Conservation (phyloP, 2,888 invertebrate species). For the Trilocha varians region DNA sequence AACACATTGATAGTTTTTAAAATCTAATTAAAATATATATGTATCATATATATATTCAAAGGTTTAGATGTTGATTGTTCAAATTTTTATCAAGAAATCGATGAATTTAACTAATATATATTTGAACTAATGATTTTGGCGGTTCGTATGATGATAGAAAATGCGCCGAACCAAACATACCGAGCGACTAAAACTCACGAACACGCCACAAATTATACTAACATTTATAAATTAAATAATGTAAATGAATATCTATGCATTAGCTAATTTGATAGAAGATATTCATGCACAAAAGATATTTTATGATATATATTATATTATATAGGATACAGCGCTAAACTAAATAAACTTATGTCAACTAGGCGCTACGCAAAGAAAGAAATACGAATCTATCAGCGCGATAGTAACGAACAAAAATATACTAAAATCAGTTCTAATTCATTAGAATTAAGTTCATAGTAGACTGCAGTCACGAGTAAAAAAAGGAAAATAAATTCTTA, state of each 20-base stretch:
- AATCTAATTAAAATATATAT: constrained; percentile 1
- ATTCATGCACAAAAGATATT: not conserved
- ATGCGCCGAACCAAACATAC: constrained; percentile 24
- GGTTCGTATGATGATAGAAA: not conserved
- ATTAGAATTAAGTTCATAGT: constrained; percentile 13
- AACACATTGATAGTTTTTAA: constrained; percentile 40
- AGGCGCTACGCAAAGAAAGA: not conserved
- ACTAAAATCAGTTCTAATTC: constrained; percentile 13
- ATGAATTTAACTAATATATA: constrained; percentile 47
- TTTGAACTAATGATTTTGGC: constrained; percentile 42
- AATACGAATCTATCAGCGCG: constrained; percentile 10
- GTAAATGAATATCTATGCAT: constrained; percentile 43
- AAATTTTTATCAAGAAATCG: constrained; percentile 31
- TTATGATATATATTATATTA: not conserved
- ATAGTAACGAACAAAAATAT: constrained; percentile 15
- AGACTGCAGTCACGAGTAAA: not conserved
- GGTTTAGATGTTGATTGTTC: constrained; percentile 13
- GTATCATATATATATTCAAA: not conserved
- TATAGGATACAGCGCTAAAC: constrained; percentile 2
- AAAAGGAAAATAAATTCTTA: constrained; percentile 6
- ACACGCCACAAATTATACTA: constrained; percentile 34
- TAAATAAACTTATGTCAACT: constrained; percentile 1
- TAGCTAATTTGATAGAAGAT: constrained; percentile 29
- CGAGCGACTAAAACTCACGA: constrained; percentile 38
- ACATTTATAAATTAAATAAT: constrained; percentile 35